Evolutionary conservation across 2,113 vertebrate species (phyloP).

Genomic region (Lepidiolamprologus cunningtoni): DNA sequence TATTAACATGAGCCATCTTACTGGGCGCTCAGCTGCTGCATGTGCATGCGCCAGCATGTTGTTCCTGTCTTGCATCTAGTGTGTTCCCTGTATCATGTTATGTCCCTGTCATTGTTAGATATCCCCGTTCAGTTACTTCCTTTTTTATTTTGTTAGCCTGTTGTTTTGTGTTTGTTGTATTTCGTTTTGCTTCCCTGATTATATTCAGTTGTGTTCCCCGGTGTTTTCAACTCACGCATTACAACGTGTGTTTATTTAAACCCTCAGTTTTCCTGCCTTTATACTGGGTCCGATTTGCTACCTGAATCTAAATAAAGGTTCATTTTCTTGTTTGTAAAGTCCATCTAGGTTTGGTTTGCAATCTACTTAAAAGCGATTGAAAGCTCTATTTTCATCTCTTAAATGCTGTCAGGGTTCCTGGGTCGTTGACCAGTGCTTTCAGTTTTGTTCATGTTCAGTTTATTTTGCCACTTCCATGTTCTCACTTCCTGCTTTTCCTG

Average conservation of each 20-base stretch:
- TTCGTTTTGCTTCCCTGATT: neutral
- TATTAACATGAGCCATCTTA: neutral
- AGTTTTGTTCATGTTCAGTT: too few species aligned
- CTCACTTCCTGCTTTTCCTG: too few species aligned
- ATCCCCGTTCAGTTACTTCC: neutral
- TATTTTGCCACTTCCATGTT: too few species aligned
- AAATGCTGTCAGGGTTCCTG: neutral
- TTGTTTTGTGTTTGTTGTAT: neutral
- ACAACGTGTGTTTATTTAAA: neutral
- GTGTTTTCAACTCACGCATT: neutral
- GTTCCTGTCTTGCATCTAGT: neutral
- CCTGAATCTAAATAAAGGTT: neutral
- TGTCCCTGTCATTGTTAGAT: fast-evolving
- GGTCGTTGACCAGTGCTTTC: fast-evolving
- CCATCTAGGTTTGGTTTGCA: neutral
- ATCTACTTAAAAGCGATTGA: neutral
- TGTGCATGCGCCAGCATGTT: neutral
- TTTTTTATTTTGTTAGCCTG: neutral
- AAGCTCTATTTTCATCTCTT: neutral
- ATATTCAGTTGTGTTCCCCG: neutral
- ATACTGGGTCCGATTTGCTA: fast-evolving
- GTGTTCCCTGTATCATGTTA: neutral
- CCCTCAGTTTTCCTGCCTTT: neutral
- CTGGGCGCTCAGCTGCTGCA: neutral
- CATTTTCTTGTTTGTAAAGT: neutral